A percentile compares a stretch with the other conserved stretches of the same genome.
phyloP scores from a whole-genome alignment of 2,888 invertebrate species.

The Trilocha varians region DNA sequence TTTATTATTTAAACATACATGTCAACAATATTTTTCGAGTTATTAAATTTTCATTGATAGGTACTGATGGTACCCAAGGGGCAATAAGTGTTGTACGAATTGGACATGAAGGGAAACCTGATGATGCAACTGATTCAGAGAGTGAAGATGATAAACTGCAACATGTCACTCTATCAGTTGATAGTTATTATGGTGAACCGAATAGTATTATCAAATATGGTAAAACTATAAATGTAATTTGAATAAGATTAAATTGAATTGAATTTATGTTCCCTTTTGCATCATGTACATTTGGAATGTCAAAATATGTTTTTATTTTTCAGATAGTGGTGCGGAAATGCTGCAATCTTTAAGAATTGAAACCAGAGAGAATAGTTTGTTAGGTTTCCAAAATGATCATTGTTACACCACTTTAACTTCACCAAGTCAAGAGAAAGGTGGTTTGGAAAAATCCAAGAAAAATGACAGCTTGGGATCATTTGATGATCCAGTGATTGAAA shows the following conservation, averaged over 20 bases:
- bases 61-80: constrained; percentile 69
- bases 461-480: constrained; percentile 42
- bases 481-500: constrained; percentile 62
- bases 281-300: background rate
- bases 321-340: constrained; percentile 69
- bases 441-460: constrained; percentile 53
- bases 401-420: constrained; percentile 84
- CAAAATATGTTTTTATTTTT: constrained; percentile 12
- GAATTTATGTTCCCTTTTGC: background rate
- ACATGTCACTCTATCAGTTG: constrained; percentile 77
- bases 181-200: constrained; percentile 76
- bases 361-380: constrained; percentile 67
- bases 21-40: background rate
- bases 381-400: constrained; percentile 84
- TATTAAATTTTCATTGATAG: constrained; percentile 22
- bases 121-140: constrained; percentile 73
- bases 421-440: constrained; percentile 65
- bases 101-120: constrained; percentile 65
- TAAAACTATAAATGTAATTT: constrained; percentile 17
- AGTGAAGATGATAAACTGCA: constrained; percentile 74
- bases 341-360: constrained; percentile 63
- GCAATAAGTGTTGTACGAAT: constrained; percentile 76
- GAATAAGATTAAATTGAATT: background rate
- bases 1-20: too few relatives aligned
- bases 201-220: constrained; percentile 69